phyloP scores from a whole-genome alignment of 2,888 invertebrate species.

The Mesodorylaimus sp. region DNA sequence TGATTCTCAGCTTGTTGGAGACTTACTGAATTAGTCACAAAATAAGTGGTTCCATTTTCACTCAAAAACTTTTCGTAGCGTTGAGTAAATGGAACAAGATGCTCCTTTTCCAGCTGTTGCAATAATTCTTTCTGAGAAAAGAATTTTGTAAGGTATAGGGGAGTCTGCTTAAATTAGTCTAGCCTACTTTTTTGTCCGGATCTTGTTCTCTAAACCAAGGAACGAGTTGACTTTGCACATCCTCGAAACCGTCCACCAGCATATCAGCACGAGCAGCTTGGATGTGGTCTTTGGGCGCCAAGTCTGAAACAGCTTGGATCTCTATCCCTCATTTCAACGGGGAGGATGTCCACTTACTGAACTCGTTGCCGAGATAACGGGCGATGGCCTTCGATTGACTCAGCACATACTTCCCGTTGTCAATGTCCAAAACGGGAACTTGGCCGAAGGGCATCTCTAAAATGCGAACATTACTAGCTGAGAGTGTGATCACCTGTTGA shows the following conservation, averaged over 20 bases:
- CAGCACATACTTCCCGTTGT: background rate
- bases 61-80: background rate
- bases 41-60: background rate
- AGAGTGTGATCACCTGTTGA: too few relatives aligned
- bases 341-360: too few relatives aligned
- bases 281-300: background rate
- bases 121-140: background rate
- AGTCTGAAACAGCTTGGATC: background rate
- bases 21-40: background rate
- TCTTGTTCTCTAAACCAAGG: constrained; percentile 20
- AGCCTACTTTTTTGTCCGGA: constrained; percentile 17
- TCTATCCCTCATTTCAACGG: too few relatives aligned
- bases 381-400: constrained; percentile 7
- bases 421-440: constrained; percentile 5
- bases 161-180: too few relatives aligned
- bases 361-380: background rate
- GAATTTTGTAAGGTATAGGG: too few relatives aligned
- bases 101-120: background rate
- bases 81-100: background rate
- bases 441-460: constrained; percentile 7
- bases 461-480: too few relatives aligned
- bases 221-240: constrained; percentile 17
- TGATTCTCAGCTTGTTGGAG: too few relatives aligned
- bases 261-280: constrained; percentile 11
- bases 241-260: constrained; percentile 17